Evolutionary conservation across 2,797 vertebrate species (phyloP), one percentile per base, ranked within the genome.

Genomic region (Phaenicophaeus curvirostris): DNA sequence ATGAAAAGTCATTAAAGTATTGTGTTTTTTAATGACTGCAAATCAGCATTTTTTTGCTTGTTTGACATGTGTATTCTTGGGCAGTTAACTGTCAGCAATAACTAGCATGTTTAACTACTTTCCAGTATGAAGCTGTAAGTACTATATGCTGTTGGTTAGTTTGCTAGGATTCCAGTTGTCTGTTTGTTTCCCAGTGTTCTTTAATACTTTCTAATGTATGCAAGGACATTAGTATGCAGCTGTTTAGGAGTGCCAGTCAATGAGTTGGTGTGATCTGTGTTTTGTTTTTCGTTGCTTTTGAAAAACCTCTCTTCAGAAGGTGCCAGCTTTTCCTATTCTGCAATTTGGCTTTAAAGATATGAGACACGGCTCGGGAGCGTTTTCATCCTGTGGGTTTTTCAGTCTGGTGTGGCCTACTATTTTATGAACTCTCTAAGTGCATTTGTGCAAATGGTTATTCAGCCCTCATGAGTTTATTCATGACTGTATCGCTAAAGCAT

Each of bases 381-480:
- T 93, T 93, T 77, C 51, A 79, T 90, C 59, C 71, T 67, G 53
- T 90, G 78, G 15, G 44, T 39, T 87, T 95, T 92, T 78, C 8
- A 62, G 42, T 62, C 41, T 93, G 46, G 10, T 74, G 44, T 76
- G 72, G 81, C 57, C 67, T 92, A 61, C 53, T 87, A 63, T 95
- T 94, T 94, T 79, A 79, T 86, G 79, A 83, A 74, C 53, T 86
- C 82, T 66, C 58, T 30, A 81, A 89, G 61, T 89, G 61, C 55
- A 31, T 90, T 96, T 95, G 78, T 92, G 75, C 87, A 94, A 92
- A 83, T 95, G 90, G 92, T 96, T 95, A 80, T 82, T 94, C 84
- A 93, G 92, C 78, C 71, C 90, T 89, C 75, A 15, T 85, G 86
- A 80, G 59, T 90, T 95, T 95, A 85, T 91, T 95, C 89, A 71